Evolutionary conservation across 2,888 invertebrate genomes (phyloP).

Genomic region (Perizoma affinitatum): DNA sequence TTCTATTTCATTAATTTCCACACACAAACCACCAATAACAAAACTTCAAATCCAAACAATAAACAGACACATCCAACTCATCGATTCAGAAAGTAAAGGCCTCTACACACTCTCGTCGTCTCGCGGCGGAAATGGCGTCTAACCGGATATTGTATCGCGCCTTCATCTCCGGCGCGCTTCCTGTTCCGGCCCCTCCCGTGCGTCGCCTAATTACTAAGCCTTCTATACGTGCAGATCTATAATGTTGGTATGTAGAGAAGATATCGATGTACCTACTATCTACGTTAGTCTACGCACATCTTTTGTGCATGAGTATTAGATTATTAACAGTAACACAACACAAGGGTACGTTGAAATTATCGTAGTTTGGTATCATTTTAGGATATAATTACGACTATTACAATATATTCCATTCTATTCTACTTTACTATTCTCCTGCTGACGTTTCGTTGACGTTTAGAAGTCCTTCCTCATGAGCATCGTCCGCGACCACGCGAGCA

Average conservation of each 20-base stretch:
- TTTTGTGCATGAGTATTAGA: not conserved
- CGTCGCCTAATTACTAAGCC: conserved; percentile 79
- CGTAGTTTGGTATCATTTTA: no score
- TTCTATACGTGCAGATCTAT: conserved; percentile 33
- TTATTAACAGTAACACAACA: no score
- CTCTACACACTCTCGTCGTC: conserved; percentile 70
- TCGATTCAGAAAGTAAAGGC: conserved; percentile 54
- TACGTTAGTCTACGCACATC: conserved; percentile 6
- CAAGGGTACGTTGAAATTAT: no score
- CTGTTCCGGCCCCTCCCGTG: conserved; percentile 71
- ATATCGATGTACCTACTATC: conserved; percentile 16
- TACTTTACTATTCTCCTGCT: no score
- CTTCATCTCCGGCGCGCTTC: conserved; percentile 83
- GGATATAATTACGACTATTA: no score
- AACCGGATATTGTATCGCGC: conserved; percentile 85
- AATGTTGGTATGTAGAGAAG: conserved; percentile 7
- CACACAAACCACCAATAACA: conserved; percentile 1
- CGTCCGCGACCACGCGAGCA: no score
- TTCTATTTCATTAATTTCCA: conserved; percentile 10
- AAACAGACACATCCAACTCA: conserved; percentile 37
- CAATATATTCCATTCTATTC: no score
- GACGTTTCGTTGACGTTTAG: no score
- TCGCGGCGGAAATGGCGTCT: conserved; percentile 82
- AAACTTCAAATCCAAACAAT: conserved; percentile 16
- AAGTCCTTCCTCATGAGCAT: no score